Percentiles rank a stretch among this genome's conserved stretches.
Conservation (phyloP, 2,797 vertebrate species). For the Rhyacichthys aspro region DNA sequence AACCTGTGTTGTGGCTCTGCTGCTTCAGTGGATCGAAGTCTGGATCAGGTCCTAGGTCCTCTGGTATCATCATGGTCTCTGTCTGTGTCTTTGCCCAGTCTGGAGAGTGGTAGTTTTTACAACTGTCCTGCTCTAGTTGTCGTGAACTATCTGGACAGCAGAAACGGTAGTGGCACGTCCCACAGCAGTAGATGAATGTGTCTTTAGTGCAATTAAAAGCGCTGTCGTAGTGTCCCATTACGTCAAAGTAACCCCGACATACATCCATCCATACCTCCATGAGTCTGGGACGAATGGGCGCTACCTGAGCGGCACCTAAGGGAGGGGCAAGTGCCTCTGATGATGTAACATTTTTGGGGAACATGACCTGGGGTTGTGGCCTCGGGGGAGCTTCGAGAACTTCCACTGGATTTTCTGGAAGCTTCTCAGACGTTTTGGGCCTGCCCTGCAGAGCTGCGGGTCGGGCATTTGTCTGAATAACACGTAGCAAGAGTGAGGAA, state of each 20-base stretch:
- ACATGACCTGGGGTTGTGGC: slow-evolving; percentile 83
- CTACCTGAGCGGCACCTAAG: slow-evolving; percentile 71
- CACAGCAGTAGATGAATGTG: slow-evolving; percentile 89
- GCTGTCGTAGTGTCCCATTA: slow-evolving; percentile 92
- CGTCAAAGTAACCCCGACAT: slow-evolving; percentile 91
- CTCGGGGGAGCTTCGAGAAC: slow-evolving; percentile 72
- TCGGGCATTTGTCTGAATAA: slow-evolving; percentile 59
- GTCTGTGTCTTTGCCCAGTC: slow-evolving; percentile 89
- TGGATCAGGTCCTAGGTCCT: slow-evolving; percentile 66
- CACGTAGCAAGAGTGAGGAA: slow-evolving; percentile 59
- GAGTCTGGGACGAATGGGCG: slow-evolving; percentile 65
- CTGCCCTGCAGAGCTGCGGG: slow-evolving; percentile 63
- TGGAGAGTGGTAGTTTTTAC: slow-evolving; percentile 88
- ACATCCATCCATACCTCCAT: slow-evolving; percentile 81
- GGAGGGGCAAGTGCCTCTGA: slow-evolving; percentile 74
- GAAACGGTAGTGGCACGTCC: slow-evolving; percentile 93
- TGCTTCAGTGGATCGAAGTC: slow-evolving; percentile 82
- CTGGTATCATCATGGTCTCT: slow-evolving; percentile 69
- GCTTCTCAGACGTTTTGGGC: slow-evolving; percentile 42
- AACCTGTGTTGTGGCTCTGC: slow-evolving; percentile 89
- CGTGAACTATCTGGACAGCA: slow-evolving; percentile 88
- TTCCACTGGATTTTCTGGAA: slow-evolving; percentile 53
- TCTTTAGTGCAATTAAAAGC: slow-evolving; percentile 94
- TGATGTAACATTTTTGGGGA: slow-evolving; percentile 80
- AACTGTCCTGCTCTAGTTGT: slow-evolving; percentile 87